Evolutionary conservation across 2,113 vertebrate genomes (phyloP).

Genomic region (Gnathonemus echidnorhynchus): DNA sequence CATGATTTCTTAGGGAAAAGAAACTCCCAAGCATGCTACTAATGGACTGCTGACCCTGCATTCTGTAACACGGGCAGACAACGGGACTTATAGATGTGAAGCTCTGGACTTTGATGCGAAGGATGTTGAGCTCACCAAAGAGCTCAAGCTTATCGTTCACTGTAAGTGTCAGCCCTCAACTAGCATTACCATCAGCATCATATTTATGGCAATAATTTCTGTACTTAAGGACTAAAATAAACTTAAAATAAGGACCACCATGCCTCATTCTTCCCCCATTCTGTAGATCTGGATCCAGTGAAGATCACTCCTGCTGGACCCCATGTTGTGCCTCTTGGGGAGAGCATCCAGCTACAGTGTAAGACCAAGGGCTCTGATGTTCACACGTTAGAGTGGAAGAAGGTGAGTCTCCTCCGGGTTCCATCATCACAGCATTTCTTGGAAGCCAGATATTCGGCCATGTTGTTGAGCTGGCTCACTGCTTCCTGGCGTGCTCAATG

Average conservation of each 20-base stretch:
- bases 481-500: not conserved
- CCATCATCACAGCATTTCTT: not conserved
- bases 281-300: constrained; percentile 67
- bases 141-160: constrained; percentile 53
- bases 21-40: not conserved
- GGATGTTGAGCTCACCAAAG: constrained; percentile 40
- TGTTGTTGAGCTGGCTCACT: too few relatives aligned
- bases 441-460: not conserved
- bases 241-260: not conserved
- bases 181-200: too few relatives aligned
- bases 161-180: constrained; percentile 58
- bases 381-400: constrained; percentile 66
- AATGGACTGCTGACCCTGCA: constrained; percentile 40
- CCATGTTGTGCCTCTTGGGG: constrained; percentile 41
- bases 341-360: constrained; percentile 54
- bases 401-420: constrained; percentile 51
- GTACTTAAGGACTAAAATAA: not conserved
- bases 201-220: not conserved
- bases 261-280: not conserved
- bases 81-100: constrained; percentile 57
- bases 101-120: constrained; percentile 61
- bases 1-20: constrained; percentile 24
- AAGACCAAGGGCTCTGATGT: constrained; percentile 50
- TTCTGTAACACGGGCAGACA: constrained; percentile 50
- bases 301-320: constrained; percentile 38